Evolutionary conservation across 2,888 invertebrate species (phyloP), one percentile per base, ranked within the genome.

Genomic region (Melanargia galathea): DNA sequence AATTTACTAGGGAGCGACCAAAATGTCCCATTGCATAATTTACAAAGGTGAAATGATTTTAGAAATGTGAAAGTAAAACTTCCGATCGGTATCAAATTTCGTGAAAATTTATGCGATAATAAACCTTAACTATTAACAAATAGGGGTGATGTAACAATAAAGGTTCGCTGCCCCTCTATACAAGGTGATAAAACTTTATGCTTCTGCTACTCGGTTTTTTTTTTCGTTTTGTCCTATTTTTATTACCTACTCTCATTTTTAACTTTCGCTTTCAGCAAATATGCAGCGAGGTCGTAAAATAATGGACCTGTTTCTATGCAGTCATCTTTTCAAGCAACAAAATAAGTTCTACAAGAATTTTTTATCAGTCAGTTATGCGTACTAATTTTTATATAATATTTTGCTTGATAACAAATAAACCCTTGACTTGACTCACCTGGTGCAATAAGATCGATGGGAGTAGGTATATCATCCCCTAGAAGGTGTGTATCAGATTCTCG

Each of bases 41-140:
- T 70, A 69, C 69, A 51, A 63, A 65, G 67, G 69, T 64, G 66
- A 62, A 54, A 54, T 48, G 67, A 65, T 75, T 76, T 74, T 76
- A 78, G 77, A 80, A 83, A 79, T 79, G 81, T 80, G 84, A 88
- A 87, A 87, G 87, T 85, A 76, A 84, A 68, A 65, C 68, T 66
- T 67, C 56, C 48, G 35, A 58, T 55, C 16, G n/a, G 55, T 43
- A 55, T 55, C 40, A 10, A 18, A 35, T 61, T 63, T 61, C 60
- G 58, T 56, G 2, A 49, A 48, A 30, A 26, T n/a, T 26, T 26
- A 18, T 26, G 20, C 24, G 24, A 56, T 40, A 20, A 16, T 30
- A 13, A 30, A 55, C 56, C 43, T 62, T 49, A 62, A 2, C 4
- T 2, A 1, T 1, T n/a, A 18, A 26, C 5, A 11, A 38, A 49